Evolutionary conservation across 2,113 vertebrate genomes (phyloP).

Genomic region (Oenanthe melanoleuca): DNA sequence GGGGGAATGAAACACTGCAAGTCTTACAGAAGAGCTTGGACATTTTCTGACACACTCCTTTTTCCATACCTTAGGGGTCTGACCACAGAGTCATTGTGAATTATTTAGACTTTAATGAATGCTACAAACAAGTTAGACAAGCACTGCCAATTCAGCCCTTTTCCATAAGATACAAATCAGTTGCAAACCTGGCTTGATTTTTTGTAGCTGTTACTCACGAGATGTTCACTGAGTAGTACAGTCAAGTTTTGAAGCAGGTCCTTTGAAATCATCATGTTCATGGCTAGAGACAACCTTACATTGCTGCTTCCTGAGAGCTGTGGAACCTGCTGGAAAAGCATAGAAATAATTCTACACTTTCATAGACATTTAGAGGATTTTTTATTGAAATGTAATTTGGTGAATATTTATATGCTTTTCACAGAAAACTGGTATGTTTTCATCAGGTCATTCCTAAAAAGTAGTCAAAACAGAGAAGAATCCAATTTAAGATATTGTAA

Average conservation of each 20-base stretch:
- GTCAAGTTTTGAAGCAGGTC: background rate
- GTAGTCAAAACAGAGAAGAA: background rate
- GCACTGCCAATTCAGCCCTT: background rate
- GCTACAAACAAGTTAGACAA: background rate
- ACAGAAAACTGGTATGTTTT: background rate
- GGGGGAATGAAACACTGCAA: background rate
- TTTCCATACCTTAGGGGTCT: background rate
- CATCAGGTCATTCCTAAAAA: background rate
- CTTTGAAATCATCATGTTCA: background rate
- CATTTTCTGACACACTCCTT: background rate
- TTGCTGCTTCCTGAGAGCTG: background rate
- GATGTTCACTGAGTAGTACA: fast-evolving
- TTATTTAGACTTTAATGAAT: constrained; percentile 2
- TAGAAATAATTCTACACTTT: background rate
- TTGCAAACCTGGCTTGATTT: background rate
- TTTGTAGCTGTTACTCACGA: background rate
- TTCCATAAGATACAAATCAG: background rate
- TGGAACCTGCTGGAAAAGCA: background rate
- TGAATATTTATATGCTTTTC: background rate
- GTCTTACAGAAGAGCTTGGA: background rate
- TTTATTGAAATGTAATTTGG: background rate
- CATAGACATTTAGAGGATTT: background rate
- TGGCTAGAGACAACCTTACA: background rate
- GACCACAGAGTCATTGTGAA: background rate
- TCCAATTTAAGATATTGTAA: background rate